These are phyloP conservation scores for Andrena marginata DNA, from an alignment of 2,888 invertebrate species.

Conservation along the genomic window DNA sequence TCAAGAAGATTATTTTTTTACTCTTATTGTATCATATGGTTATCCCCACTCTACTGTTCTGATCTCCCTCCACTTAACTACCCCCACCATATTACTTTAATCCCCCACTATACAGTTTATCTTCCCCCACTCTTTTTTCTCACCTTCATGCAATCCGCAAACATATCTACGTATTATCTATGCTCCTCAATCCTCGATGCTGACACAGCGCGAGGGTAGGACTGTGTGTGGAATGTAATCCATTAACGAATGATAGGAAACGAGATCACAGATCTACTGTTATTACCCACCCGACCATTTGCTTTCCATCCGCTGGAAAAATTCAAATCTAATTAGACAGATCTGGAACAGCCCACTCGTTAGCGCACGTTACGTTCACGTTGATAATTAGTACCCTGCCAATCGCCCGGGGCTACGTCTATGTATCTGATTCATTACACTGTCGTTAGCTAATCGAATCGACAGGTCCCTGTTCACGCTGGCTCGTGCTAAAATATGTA, in stretches of 20 bases:
- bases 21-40: no score
- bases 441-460: not conserved
- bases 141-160: no score
- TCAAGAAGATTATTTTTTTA: no score
- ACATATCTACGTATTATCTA: no score
- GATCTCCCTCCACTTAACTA: no score
- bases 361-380: not conserved
- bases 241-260: not conserved
- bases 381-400: not conserved
- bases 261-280: not conserved
- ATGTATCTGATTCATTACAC: constrained; percentile 1
- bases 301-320: not conserved
- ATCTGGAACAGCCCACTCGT: not conserved
- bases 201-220: no score
- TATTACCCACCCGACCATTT: not conserved
- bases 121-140: no score
- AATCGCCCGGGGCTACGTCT: not conserved
- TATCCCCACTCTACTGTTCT: no score
- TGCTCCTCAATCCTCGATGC: no score
- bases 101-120: no score
- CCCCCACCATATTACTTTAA: no score
- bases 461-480: not conserved
- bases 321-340: not conserved
- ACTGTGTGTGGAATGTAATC: no score
- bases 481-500: not conserved